Evolutionary conservation across 2,888 invertebrate genomes (phyloP), one percentile per base, ranked within the genome.

Genomic region (Rambutsinella grinnellia): DNA sequence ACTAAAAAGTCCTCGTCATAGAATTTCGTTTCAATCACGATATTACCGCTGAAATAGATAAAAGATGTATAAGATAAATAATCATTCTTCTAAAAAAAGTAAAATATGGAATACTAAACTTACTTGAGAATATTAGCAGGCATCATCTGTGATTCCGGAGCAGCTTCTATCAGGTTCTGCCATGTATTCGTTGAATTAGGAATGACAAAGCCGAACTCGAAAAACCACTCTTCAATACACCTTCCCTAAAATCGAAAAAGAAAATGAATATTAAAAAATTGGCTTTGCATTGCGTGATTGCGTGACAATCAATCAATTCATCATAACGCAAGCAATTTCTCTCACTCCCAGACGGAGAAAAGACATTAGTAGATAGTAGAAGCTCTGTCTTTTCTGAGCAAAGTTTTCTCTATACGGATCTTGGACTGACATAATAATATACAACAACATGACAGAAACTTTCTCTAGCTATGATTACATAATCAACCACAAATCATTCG

Each of bases 121-220:
- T 88, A 97, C 97, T 96, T 99, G 83, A 99, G 90, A 79, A 99
- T 92, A 87, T 94, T 95, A 3, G 99, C 97, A n/a, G 99, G 99
- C 96, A 99, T 97, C 99, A 99, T 99, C 88, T 99, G 97, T 67
- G 96, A 96, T 87, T 99, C 99, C 0, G 99, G 99, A 0, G 99
- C 99, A 13, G 99, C 99, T 88, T 99, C 97, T 85, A 99, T 97
- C 71, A 97, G 90, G 67, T 96, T 97, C 87, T 99, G 99, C 99
- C 99, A 99, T 13, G 99, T 99, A 87, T 99, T 99, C 53, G 98
- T 99, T 8, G 99, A 99, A 85, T 96, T 96, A 0, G 98, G 95
- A 85, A 99, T 98, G 17, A 99, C 99, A 88, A 95, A 98, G 51
- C 99, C 99, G 90, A 99, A 99, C 87, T 99, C 98, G 87, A 99